Percentiles rank a stretch among this genome's conserved stretches.
phyloP scores from a whole-genome alignment of 1,140 invertebrate species.

The Holotrichia oblita region DNA sequence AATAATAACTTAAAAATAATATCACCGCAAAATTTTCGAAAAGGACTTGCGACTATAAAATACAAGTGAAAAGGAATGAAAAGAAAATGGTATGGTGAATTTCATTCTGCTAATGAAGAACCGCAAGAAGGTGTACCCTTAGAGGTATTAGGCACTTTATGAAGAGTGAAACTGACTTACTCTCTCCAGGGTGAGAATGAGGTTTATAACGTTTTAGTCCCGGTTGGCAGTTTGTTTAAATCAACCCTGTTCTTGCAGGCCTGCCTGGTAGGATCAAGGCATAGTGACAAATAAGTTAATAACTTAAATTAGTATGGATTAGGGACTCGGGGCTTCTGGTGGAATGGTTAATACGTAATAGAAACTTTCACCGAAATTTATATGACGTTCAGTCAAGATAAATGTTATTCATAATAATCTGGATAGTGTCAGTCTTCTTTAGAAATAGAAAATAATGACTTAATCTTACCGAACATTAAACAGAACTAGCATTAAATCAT shows the following conservation, averaged over 20 bases:
- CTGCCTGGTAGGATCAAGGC: neutral
- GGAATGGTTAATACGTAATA: neutral
- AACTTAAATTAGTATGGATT: slow-evolving; percentile 7
- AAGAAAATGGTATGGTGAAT: neutral
- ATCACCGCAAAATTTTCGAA: neutral
- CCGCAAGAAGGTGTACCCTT: too few species aligned
- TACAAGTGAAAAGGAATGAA: neutral
- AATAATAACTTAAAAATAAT: neutral
- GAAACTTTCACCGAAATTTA: too few species aligned
- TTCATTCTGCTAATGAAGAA: neutral
- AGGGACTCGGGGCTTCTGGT: neutral
- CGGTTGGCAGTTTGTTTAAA: slow-evolving; percentile 4
- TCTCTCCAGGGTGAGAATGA: neutral
- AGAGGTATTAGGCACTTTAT: too few species aligned
- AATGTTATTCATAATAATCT: too few species aligned
- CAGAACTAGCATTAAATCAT: too few species aligned
- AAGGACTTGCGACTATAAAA: too few species aligned
- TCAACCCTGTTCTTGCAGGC: neutral
- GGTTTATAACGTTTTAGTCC: neutral
- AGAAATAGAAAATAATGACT: too few species aligned
- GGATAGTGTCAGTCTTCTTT: too few species aligned
- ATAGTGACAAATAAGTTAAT: neutral
- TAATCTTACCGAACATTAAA: too few species aligned
- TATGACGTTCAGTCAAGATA: too few species aligned
- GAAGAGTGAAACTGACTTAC: too few species aligned